These are phyloP conservation scores for Psilopogon haemacephalus DNA, from an alignment of 2,113 vertebrate genomes.

Conservation along the genomic window DNA sequence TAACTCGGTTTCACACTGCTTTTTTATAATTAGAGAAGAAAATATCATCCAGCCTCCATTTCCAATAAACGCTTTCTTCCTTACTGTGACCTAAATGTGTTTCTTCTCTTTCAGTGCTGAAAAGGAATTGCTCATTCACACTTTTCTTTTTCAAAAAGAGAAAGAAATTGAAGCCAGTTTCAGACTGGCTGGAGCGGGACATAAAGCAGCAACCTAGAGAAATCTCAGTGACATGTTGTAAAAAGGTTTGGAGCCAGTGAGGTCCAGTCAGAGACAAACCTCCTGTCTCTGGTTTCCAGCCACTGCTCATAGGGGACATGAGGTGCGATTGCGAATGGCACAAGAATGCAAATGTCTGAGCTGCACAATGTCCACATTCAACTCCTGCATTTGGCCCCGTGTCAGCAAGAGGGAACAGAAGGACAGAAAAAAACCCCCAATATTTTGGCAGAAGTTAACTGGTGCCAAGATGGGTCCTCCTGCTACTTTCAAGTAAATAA, in stretches of 20 bases:
- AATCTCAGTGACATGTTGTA: constrained; percentile 16
- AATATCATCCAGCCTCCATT: neutral
- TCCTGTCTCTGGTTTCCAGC: constrained; percentile 46
- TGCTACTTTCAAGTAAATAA: neutral
- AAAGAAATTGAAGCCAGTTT: constrained; percentile 14
- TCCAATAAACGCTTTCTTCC: constrained; percentile 7
- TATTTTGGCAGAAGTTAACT: neutral
- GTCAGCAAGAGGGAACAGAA: constrained; percentile 17
- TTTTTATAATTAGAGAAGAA: neutral
- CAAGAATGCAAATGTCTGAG: constrained; percentile 27
- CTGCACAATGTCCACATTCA: constrained; percentile 50
- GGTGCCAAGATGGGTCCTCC: neutral
- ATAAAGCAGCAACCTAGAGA: constrained; percentile 3
- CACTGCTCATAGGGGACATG: constrained; percentile 3
- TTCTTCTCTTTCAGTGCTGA: neutral
- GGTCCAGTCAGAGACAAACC: constrained; percentile 8
- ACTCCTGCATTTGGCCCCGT: neutral
- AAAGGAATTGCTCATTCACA: constrained; percentile 6
- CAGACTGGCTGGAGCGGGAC: neutral
- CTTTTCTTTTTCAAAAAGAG: neutral
- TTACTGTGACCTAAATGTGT: neutral
- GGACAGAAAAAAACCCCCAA: neutral
- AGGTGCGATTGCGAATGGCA: constrained; percentile 41
- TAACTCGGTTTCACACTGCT: neutral
- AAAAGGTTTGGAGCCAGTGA: constrained; percentile 9